Evolutionary conservation across 2,888 invertebrate species (phyloP), one percentile per base, ranked within the genome.

Genomic region (Polymixis lichenea): DNA sequence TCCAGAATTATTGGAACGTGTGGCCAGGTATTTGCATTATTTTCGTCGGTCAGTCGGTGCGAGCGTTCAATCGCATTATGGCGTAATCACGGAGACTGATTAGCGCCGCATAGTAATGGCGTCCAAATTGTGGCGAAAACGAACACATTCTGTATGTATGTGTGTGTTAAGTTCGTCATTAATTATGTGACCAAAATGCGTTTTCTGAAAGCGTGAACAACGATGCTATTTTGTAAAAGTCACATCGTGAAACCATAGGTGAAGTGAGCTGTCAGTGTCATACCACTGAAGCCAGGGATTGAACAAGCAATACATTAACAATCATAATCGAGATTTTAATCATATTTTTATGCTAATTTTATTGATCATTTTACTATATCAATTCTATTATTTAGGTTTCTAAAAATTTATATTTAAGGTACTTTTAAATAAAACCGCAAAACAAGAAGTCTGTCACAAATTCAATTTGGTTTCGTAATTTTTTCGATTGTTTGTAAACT

Each of bases 71-170:
- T 93, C 90, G 75, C 88, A 92, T 95, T 95, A 95, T 84, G 83
- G 86, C 91, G 93, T 94, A 96, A 96, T 95, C 95, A 95, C 92
- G 87, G 91, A 90, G 89, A 88, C 88, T 93, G 95, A 95, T 95
- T 95, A 95, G 94, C 92, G 91, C 89, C 88, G 90, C 91, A 91
- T 91, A 89, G 89, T 92, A 92, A 94, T 93, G 92, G 91, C 84
- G 87, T 82, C 56, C 85, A 84, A 90, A 88, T 89, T 90, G 89
- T 76, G 89, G 84, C 77, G 83, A 80, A 87, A 89, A 88, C 71
- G 77, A 72, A 83, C 77, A 78, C 71, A 62, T 0, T n/a, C 46
- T 72, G 74, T 65, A n/a, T 60, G 66, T 68, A 56, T 67, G 55
- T 55, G 72, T 67, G 53, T 51, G 72, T 78, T 75, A 76, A 77